Evolutionary conservation across 2,888 invertebrate genomes (phyloP), one percentile per base, ranked within the genome.

Genomic region (Chymomyza fuscimana): DNA sequence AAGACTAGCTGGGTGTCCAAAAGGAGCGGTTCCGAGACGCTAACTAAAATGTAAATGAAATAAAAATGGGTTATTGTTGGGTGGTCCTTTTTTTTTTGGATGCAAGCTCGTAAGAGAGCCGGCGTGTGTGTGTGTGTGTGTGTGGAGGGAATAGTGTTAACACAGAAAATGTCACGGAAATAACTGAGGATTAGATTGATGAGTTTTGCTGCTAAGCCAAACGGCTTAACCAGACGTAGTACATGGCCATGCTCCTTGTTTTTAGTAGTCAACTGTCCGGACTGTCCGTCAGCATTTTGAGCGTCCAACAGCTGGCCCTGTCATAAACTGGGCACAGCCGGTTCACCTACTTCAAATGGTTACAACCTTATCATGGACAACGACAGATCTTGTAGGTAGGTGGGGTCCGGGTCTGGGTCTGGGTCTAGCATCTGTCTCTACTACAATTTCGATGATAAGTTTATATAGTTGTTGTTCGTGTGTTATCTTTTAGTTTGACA

Each of bases 81-180:
- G 77, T 78, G 80, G 22, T 1, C 22, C 22, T n/a, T n/a, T n/a
- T 12, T 5, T 12, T 51, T 51, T 51, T 32, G 32, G 36, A 9
- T 36, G 40, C 40, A 12, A 46, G 40, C 7, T 10, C 40, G 40
- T 3, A 46, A 12, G 40, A 15, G 12, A 4, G 12, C 2, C 54
- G 2, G 16, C 19, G 7, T n/a, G 54, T n/a, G 7, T 16, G 15
- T 54, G 54, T 19, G 9, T 54, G 16, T n/a, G 61, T 63, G 40
- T 46, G 16, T 63, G 32, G 5, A 5, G 6, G 32, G 32, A 32
- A 32, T 32, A 52, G 66, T 71, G 80, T 73, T 76, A 82, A 79
- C 82, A 85, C 82, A 79, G 86, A 85, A 83, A 81, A 82, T 81
- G 86, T 82, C 86, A 83, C 86, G 81, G 82, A 83, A 83, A 85